A percentile compares a stretch with the other conserved stretches of the same genome.
These are phyloP conservation scores for Anolis apletophallus DNA, from an alignment of 2,797 vertebrate genomes.

Conservation along the genomic window DNA sequence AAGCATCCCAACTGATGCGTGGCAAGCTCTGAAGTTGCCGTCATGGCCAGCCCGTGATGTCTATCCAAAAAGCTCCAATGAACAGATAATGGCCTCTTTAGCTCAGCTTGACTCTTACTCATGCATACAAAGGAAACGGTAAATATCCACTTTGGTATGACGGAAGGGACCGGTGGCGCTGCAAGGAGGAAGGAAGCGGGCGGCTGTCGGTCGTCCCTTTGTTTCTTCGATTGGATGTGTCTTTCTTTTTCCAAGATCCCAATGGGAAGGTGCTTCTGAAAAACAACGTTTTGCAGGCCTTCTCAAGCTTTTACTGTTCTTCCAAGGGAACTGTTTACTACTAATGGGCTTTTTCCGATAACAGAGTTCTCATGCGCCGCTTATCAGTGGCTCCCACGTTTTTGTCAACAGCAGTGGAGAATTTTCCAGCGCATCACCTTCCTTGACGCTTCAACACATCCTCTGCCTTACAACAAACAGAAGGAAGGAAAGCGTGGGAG, in stretches of 20 bases:
- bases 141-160: not conserved
- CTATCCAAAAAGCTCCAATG: not conserved
- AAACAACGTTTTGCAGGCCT: not conserved
- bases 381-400: not conserved
- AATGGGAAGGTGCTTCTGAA: not conserved
- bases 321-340: not conserved
- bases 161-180: not conserved
- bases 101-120: not conserved
- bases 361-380: rapidly evolving
- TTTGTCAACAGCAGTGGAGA: not conserved
- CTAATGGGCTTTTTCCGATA: not conserved
- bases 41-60: not conserved
- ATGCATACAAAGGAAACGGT: not conserved
- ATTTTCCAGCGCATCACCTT: not conserved
- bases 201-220: not conserved
- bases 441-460: not conserved
- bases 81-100: not conserved
- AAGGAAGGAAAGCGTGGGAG: not conserved
- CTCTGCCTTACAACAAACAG: not conserved
- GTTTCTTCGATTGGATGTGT: not conserved
- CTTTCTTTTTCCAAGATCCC: not conserved
- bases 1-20: too few species aligned
- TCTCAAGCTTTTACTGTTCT: not conserved
- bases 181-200: not conserved
- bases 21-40: rapidly evolving